Base-by-base conservation (phyloP, 2,113 vertebrate species). In the Thunnus maccoyii region DNA sequence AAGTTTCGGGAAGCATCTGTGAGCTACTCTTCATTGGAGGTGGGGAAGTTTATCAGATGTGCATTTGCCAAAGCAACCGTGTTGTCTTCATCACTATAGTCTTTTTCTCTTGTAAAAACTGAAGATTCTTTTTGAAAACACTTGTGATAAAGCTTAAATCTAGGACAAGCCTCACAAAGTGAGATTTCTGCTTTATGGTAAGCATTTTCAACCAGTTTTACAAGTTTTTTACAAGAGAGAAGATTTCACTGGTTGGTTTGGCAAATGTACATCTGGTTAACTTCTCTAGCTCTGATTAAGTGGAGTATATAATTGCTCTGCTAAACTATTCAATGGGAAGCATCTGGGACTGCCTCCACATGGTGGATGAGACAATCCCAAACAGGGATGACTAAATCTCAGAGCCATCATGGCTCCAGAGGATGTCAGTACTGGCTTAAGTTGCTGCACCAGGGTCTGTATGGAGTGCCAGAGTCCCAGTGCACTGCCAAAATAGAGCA, bases 111-210 rank as follows among this genome's bases (percentile, higher is more conserved):
- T 48, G 20, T 61, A 20, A 18, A 64, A 48, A 30, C 3, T 55
- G 68, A 64, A 54, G 18, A 4, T 67, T 68, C 15, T 58, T 67
- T 50, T 44, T n/a, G 16, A 36, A n/a, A 55, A 41, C 67, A 36
- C 74, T 30, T 60, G 2, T 41, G 25, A 47, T 6, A 55, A 7
- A 1, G 50, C 3, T 20, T 4, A 44, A 52, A 2, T 27, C 22
- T 2, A 4, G 5, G 9, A 48, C 22, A 20, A 17, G 16, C n/a
- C 48, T 20, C 27, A 9, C 14, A 63, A 5, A 64, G 17, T 41
- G 12, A 41, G 5, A 44, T 16, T 16, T 7, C 3, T 3, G 5
- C 3, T 71, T 47, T 12, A 52, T n/a, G 62, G 9, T 30, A 18
- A 57, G 25, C 6, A n/a, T 63, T 47, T 60, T 20, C 30, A 22